A percentile compares a stretch with the other conserved stretches of the same genome.
These are phyloP conservation scores for Thelaira solivaga DNA, from an alignment of 2,888 invertebrate species.

Conservation along the genomic window DNA sequence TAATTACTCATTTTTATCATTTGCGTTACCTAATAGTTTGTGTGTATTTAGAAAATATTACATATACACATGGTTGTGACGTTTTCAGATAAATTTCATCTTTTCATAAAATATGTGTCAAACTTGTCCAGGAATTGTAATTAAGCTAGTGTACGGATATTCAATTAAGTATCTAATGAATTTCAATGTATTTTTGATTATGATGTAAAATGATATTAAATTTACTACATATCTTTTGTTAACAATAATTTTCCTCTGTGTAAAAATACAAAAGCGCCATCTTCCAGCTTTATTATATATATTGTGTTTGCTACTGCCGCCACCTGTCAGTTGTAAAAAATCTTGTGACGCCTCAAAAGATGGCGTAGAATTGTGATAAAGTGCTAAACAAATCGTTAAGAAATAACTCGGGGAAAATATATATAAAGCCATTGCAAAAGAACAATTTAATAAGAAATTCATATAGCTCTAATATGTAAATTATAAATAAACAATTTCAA, in stretches of 20 bases:
- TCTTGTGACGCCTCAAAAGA: conserved; percentile 72
- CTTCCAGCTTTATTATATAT: not conserved
- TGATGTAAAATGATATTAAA: too few species aligned
- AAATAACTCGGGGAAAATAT: conserved; percentile 62
- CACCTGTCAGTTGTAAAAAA: conserved; percentile 49
- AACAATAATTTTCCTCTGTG: conserved; percentile 10
- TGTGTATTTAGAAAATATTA: too few species aligned
- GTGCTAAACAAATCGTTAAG: conserved; percentile 64
- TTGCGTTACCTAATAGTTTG: too few species aligned
- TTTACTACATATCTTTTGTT: too few species aligned
- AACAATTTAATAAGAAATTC: conserved; percentile 17
- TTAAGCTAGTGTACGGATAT: too few species aligned
- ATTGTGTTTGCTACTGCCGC: conserved; percentile 33
- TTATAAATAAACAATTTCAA: not conserved
- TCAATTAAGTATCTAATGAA: too few species aligned
- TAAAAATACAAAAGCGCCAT: conserved; percentile 13
- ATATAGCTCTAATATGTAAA: conserved; percentile 9
- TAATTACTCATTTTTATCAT: too few species aligned
- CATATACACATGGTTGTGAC: too few species aligned
- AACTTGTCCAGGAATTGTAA: too few species aligned
- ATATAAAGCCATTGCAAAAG: conserved; percentile 18
- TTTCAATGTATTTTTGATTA: too few species aligned
- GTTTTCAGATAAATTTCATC: too few species aligned
- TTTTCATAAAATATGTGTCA: too few species aligned
- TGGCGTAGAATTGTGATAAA: conserved; percentile 69